Conservation (phyloP, 2,888 invertebrate genomes). For the Melinaea menophilus region DNA sequence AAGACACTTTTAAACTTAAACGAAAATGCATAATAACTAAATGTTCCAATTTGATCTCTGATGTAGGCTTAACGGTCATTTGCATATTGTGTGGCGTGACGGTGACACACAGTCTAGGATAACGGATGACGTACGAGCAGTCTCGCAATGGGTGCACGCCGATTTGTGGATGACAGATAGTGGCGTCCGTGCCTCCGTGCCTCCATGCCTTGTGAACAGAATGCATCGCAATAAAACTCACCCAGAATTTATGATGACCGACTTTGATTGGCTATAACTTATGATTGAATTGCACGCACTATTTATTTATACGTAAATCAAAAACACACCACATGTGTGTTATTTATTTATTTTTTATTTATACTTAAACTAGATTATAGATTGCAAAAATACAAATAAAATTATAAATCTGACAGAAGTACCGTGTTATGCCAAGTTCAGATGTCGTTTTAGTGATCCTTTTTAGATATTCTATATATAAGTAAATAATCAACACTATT, state of each 20-base stretch:
- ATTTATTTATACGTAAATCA: too few species aligned
- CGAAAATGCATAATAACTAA: not conserved
- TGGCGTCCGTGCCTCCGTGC: constrained; percentile 26
- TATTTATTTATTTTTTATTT: too few species aligned
- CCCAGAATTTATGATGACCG: constrained; percentile 14
- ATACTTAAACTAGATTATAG: too few species aligned
- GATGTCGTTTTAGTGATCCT: too few species aligned
- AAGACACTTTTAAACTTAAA: not conserved
- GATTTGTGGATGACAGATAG: constrained; percentile 49
- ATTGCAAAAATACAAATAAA: too few species aligned
- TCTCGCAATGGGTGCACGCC: constrained; percentile 56
- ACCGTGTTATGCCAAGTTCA: too few species aligned
- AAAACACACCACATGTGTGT: too few species aligned
- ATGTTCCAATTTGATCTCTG: not conserved
- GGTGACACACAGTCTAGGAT: constrained; percentile 63
- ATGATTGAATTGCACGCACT: not conserved
- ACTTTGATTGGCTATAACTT: constrained; percentile 15
- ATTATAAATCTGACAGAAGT: too few species aligned
- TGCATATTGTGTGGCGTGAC: constrained; percentile 47
- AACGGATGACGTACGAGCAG: constrained; percentile 63
- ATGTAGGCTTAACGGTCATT: constrained; percentile 34
- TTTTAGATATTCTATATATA: too few species aligned
- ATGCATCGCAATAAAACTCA: constrained; percentile 28
- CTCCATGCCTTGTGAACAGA: constrained; percentile 28
- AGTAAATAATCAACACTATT: too few species aligned